Base-by-base conservation (phyloP, 2,888 invertebrate genomes). In the Tridacna gigas region DNA sequence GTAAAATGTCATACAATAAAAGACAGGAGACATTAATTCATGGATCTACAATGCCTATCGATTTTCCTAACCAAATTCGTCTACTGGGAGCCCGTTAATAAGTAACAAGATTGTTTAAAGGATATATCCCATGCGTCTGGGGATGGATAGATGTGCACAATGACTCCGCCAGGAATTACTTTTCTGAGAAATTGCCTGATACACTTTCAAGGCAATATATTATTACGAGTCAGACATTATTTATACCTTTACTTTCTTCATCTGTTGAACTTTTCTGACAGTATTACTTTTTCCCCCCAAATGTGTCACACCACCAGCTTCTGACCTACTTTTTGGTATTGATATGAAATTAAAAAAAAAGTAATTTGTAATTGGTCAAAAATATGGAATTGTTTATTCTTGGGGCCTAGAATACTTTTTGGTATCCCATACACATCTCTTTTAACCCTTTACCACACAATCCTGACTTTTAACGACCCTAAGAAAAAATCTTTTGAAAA, bases 11-110 rank as follows among this genome's bases (percentile, higher is more conserved):
- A 71, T 76, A 80, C 80, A 80, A 76, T 73, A 76, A 80, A 80
- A 76, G 80, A 80, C 63, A 56, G 28, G 71, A 80, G 47, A 76
- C 80, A 80, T 76, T 71, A 80, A 80, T 80, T 80, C 76, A 80
- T 80, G 76, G 71, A 63, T 71, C 71, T 71, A 80, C 80, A 71
- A 76, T 76, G 80, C 67, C 47, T 76, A 80, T 80, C 61, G 80
- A 80, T 80, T 65, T 80, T 37, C 20, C 74, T 28, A 60, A 45
- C 56, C 25, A 25, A 73, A 28, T 56, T 51, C 51, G 25, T 73
- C 73, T 47, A 25, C 73, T 26, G 56, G 73, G 73, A 28, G 51
- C 51, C 56, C 18, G 56, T 74, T 79, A 79, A 79, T 79, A 79
- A 79, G 79, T 79, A 79, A 56, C 45, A 74, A 74, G 74, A 79